Percentiles rank a stretch among this genome's conserved stretches.
phyloP scores from a whole-genome alignment of 2,797 vertebrate genomes.

The Chanos chanos region DNA sequence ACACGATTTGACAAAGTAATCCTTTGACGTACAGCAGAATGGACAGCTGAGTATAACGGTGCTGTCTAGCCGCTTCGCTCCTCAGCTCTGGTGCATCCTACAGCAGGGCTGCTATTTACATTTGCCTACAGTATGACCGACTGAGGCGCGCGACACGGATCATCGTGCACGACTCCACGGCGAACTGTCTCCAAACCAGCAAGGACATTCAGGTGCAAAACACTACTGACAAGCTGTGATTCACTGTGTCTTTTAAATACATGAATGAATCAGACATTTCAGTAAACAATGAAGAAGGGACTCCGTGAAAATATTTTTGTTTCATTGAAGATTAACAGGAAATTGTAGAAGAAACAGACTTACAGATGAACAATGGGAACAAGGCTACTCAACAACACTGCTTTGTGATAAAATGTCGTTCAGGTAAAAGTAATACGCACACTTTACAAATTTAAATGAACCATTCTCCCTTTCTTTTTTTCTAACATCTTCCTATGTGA shows the following conservation, averaged over 20 bases:
- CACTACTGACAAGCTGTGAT: not conserved
- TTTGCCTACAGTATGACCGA: conserved; percentile 28
- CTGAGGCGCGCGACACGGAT: conserved; percentile 49
- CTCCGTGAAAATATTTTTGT: too few relatives aligned
- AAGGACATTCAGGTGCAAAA: conserved; percentile 1
- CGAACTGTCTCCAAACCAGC: conserved; percentile 1
- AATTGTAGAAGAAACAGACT: too few relatives aligned
- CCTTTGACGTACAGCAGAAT: conserved; percentile 22
- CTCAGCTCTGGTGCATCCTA: conserved; percentile 44
- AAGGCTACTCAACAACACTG: too few relatives aligned
- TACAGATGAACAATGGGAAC: too few relatives aligned
- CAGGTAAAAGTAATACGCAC: too few relatives aligned
- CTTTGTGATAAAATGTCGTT: too few relatives aligned
- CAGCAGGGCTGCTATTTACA: conserved; percentile 43
- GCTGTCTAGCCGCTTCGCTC: conserved; percentile 28
- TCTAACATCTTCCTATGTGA: too few relatives aligned
- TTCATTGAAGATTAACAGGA: too few relatives aligned
- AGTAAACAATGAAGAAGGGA: too few relatives aligned
- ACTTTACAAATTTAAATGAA: too few relatives aligned
- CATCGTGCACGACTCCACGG: conserved; percentile 45
- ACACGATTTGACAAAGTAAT: conserved; percentile 22
- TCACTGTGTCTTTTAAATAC: not conserved
- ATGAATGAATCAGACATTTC: too few relatives aligned
- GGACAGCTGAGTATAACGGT: conserved; percentile 14
- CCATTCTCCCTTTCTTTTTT: too few relatives aligned